Evolutionary conservation across 2,888 invertebrate genomes (phyloP), one percentile per base, ranked within the genome.

Genomic region (Spialia ferax): DNA sequence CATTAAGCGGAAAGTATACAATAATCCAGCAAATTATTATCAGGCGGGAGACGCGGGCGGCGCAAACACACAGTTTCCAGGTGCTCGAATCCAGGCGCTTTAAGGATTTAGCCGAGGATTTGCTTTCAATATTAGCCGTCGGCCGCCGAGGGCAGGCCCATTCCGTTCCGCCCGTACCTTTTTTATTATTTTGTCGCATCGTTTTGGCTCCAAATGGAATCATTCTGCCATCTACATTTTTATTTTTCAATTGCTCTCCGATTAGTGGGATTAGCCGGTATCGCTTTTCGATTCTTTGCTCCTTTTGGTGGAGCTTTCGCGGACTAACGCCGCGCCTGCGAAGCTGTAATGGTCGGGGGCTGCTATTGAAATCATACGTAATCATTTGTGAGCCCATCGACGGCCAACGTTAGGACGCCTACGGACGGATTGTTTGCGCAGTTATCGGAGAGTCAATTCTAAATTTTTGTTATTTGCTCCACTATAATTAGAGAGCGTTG

Each of bases 171-270:
- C 82, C 81, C 82, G 82, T 81, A 85, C 88, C 88, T 90, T 93
- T 92, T 93, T 93, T 93, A 91, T 93, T 93, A 93, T 93, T 93
- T 93, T 90, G 92, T 91, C 93, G 93, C 93, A 89, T 93, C 93
- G 93, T 93, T 93, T 92, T 90, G 92, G 89, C 88, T 88, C 91
- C 84, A 91, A 93, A 92, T 91, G 93, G 93, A 93, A 93, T 93
- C 88, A 93, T 93, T 93, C 89, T 84, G 88, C 91, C 89, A 93
- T 94, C 94, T 94, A 91, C 94, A 92, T 94, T 94, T 94, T 94
- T 94, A 94, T 94, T 94, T 94, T 94, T 94, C 94, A 94, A 94
- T 94, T 94, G 94, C 88, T 80, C 85, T 76, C 84, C 94, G 94
- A 94, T 94, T 94, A 94, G 91, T 92, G 86, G 93, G 93, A 94